Evolutionary conservation across 2,888 invertebrate species (phyloP), one percentile per base, ranked within the genome.

Genomic region (Diarsia mendica): DNA sequence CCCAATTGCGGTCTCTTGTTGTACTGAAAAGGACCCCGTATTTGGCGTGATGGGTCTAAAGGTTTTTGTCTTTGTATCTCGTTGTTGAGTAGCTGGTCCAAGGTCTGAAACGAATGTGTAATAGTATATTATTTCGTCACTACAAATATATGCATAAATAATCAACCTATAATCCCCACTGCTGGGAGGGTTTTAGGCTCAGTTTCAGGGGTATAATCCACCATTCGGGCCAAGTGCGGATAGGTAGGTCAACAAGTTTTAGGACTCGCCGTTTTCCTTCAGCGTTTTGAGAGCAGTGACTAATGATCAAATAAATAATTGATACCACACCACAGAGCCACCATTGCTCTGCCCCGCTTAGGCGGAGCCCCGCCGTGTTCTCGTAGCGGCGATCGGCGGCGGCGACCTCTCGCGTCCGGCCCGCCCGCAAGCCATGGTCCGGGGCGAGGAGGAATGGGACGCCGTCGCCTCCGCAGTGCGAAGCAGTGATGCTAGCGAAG

Each of bases 81-180:
- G 0, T 89, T 82, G 68, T 90, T 94, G 2, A 95, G 69, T 0
- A 94, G 82, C 71, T 90, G 88, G 20, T 95, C 95, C 61, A 95
- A 73, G 0, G 91, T 90, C 95, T 95, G 91, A n/a, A 92, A 93
- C 48, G 2, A 63, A 66, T 66, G 10, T 4, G n/a, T 28, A 20
- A 63, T 33, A 44, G 39, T 39, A 53, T 60, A n/a, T 48, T 15
- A 65, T 58, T 3, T 9, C 13, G 11, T 39, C 33, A 15, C 23
- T 8, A 23, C 13, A 48, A 48, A 48, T 48, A 13, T 13, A 48
- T 15, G 51, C 51, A 51, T 9, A 51, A 51, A 3, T 51, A 51
- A 9, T 51, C 51, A 51, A 20, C 51, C 51, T 10, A n/a, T 2
- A 53, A 53, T 53, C n/a, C n/a, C 53, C 53, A 53, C 0, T 53